Percentiles rank a stretch among this genome's conserved stretches.
phyloP scores from a whole-genome alignment of 2,113 vertebrate species.

The Seriola quinqueradiata region DNA sequence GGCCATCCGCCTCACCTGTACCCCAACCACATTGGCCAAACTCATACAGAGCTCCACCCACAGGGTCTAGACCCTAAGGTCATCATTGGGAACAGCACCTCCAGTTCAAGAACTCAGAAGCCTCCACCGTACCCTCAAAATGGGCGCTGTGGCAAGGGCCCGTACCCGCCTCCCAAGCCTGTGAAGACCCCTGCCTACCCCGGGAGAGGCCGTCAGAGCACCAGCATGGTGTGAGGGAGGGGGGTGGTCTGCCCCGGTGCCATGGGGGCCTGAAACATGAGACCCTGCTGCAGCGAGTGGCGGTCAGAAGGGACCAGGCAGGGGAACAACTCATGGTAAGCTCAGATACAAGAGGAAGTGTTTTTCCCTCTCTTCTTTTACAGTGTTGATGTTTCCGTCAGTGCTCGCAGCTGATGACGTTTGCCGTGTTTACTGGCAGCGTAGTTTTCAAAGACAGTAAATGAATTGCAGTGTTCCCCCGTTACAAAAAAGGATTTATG shows the following conservation, averaged over 20 bases:
- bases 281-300: slow-evolving; percentile 71
- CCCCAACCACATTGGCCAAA: slow-evolving; percentile 46
- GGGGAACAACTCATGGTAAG: slow-evolving; percentile 75
- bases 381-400: slow-evolving; percentile 68
- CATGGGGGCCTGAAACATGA: slow-evolving; percentile 74
- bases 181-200: slow-evolving; percentile 66
- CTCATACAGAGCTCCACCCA: slow-evolving; percentile 43
- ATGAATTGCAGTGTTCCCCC: slow-evolving; percentile 69
- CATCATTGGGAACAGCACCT: slow-evolving; percentile 62
- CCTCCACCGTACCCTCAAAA: slow-evolving; percentile 83
- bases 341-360: slow-evolving; percentile 29
- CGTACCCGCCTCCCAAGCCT: slow-evolving; percentile 43
- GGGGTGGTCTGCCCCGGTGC: slow-evolving; percentile 64
- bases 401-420: slow-evolving; percentile 62
- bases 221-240: slow-evolving; percentile 81
- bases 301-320: slow-evolving; percentile 69
- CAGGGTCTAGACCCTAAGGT: slow-evolving; percentile 62
- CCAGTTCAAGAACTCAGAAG: slow-evolving; percentile 73
- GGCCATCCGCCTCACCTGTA: slow-evolving; percentile 73
- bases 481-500: slow-evolving; percentile 51
- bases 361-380: slow-evolving; percentile 21
- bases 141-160: slow-evolving; percentile 72
- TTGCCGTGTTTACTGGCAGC: slow-evolving; percentile 73
- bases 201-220: slow-evolving; percentile 73
- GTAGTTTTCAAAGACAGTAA: slow-evolving; percentile 68